These are phyloP conservation scores for Xiphydria camelus DNA, from an alignment of 2,888 invertebrate genomes.

Conservation along the genomic window DNA sequence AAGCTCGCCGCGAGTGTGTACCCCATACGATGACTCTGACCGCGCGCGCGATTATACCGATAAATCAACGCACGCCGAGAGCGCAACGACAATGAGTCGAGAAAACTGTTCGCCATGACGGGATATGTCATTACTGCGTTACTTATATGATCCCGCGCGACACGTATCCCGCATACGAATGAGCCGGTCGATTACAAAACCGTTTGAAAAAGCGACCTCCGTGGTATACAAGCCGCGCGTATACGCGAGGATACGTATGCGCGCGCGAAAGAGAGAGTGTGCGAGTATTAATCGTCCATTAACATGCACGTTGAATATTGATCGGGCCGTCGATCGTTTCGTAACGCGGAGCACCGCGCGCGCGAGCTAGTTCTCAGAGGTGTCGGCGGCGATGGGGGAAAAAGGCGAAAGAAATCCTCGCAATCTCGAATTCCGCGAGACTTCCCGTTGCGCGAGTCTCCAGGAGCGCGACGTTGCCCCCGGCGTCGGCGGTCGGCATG, in stretches of 20 bases:
- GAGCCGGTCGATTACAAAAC: conserved; percentile 42
- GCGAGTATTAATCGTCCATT: conserved; percentile 37
- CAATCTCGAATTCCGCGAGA: too few species aligned
- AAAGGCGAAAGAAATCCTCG: too few species aligned
- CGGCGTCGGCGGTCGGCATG: conserved; percentile 19
- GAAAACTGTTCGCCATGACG: conserved; percentile 49
- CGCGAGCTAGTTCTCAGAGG: too few species aligned
- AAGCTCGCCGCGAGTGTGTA: too few species aligned
- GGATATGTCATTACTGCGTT: conserved; percentile 50
- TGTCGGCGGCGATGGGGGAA: too few species aligned
- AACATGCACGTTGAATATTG: conserved; percentile 48
- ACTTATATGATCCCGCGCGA: conserved; percentile 45
- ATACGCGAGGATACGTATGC: conserved; percentile 31
- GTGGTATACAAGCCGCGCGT: conserved; percentile 38
- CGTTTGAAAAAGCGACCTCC: conserved; percentile 37
- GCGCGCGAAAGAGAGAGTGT: not conserved
- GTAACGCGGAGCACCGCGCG: conserved; percentile 12
- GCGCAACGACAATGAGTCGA: conserved; percentile 45
- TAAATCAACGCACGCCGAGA: conserved; percentile 36
- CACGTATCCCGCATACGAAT: conserved; percentile 43
- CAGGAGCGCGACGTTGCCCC: conserved; percentile 21
- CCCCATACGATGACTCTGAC: too few species aligned
- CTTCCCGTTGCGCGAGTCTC: too few species aligned
- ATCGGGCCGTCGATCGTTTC: conserved; percentile 34
- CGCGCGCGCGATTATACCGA: conserved; percentile 16